A percentile compares a stretch with the other conserved stretches of the same genome.
phyloP scores from a whole-genome alignment of 2,888 invertebrate species.

The Linyphia triangularis region DNA sequence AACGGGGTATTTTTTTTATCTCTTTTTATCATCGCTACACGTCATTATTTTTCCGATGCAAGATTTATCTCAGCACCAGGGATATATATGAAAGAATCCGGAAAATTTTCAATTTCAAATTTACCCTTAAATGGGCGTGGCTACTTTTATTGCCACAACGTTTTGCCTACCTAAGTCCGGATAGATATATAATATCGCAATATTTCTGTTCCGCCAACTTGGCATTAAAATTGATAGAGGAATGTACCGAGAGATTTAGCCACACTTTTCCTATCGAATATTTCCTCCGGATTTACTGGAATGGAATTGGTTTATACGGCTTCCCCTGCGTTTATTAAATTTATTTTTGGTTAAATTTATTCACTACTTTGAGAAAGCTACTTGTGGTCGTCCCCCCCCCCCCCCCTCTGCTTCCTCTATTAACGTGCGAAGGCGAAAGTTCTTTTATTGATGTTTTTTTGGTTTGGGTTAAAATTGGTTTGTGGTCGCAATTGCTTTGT shows the following conservation, averaged over 20 bases:
- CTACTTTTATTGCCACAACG: background rate
- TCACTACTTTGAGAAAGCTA: background rate
- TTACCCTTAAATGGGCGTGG: background rate
- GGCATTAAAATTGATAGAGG: slow-evolving; percentile 35
- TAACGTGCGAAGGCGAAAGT: background rate
- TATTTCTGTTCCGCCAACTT: slow-evolving; percentile 23
- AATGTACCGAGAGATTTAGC: background rate
- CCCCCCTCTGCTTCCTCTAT: background rate
- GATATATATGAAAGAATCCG: slow-evolving; percentile 4
- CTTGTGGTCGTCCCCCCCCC: background rate
- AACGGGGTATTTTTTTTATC: background rate
- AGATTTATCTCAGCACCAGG: slow-evolving; percentile 12
- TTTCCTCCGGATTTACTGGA: background rate
- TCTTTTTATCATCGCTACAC: background rate
- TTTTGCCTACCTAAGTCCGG: background rate
- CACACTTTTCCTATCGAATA: slow-evolving; percentile 7
- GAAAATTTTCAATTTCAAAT: slow-evolving; percentile 46
- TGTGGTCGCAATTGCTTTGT: background rate
- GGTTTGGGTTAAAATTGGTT: background rate
- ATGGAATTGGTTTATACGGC: background rate
- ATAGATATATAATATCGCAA: background rate
- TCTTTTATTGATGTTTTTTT: background rate
- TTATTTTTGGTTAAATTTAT: background rate
- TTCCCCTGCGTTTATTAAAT: background rate
- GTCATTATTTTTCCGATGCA: slow-evolving; percentile 11